A percentile compares a stretch with the other conserved stretches of the same genome.
These are phyloP conservation scores for Dreissena polymorpha DNA, from an alignment of 1,140 invertebrate genomes.

Conservation along the genomic window DNA sequence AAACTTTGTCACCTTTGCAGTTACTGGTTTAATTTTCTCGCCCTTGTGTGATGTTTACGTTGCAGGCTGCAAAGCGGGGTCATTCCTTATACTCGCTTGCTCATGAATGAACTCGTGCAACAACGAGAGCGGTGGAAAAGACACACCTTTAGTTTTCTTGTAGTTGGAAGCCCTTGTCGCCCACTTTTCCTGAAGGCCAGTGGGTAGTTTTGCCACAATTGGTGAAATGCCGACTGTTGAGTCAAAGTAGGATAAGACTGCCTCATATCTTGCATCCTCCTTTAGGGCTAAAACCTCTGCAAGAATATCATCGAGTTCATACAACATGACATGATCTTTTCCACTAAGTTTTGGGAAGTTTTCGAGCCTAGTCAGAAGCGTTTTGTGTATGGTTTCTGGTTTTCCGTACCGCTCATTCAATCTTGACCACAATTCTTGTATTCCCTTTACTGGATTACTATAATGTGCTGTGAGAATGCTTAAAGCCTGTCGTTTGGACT, in stretches of 20 bases:
- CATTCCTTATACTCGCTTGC: conserved; percentile 31
- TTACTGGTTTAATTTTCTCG: neutral
- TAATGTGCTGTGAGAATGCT: conserved; percentile 34
- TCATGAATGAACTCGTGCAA: conserved; percentile 21
- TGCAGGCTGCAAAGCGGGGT: conserved; percentile 25
- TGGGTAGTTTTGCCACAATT: conserved; percentile 53
- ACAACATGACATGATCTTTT: conserved; percentile 49
- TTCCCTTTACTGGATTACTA: conserved; percentile 10
- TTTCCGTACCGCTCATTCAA: conserved; percentile 55
- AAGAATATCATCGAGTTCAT: conserved; percentile 55
- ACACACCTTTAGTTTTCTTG: conserved; percentile 36
- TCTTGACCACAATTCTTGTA: conserved; percentile 37
- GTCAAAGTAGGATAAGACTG: conserved; percentile 53
- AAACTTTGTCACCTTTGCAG: neutral
- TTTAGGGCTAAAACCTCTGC: conserved; percentile 51
- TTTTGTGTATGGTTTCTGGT: conserved; percentile 44
- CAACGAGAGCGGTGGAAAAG: conserved; percentile 44
- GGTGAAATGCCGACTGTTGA: conserved; percentile 46
- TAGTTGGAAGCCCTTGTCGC: conserved; percentile 36
- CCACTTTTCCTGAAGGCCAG: conserved; percentile 58
- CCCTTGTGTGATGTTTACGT: neutral
- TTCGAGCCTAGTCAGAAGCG: conserved; percentile 34
- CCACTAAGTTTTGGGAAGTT: conserved; percentile 44
- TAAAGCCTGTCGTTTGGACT: conserved; percentile 50
- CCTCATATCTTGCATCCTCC: conserved; percentile 35